Percentiles rank a stretch among this genome's conserved stretches.
Evolutionary conservation across 2,113 vertebrate species (phyloP).

Genomic region (Strigops habroptila): DNA sequence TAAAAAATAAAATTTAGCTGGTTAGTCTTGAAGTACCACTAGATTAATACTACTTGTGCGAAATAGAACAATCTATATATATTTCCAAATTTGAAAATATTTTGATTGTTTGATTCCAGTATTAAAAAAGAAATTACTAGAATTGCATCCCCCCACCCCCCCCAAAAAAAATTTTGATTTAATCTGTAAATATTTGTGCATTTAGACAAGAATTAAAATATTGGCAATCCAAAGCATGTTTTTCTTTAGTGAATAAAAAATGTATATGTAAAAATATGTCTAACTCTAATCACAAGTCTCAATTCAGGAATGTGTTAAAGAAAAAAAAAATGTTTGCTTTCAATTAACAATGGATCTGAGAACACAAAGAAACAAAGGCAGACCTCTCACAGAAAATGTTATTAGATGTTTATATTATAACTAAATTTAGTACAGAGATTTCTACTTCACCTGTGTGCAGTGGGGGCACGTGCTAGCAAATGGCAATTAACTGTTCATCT

Average conservation of each 20-base stretch:
- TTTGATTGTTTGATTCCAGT: not conserved
- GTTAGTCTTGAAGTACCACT: not conserved
- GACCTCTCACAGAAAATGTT: not conserved
- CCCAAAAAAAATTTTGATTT: not conserved
- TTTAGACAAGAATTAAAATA: not conserved
- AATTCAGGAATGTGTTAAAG: not conserved
- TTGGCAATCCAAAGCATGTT: not conserved
- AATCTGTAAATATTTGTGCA: not conserved
- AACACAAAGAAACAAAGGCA: not conserved
- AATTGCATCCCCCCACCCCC: not conserved
- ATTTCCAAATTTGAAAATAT: not conserved
- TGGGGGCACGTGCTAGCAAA: rapidly evolving
- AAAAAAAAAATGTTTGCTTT: not conserved
- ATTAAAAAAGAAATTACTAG: not conserved
- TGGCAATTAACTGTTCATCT: not conserved
- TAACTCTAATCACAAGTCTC: not conserved
- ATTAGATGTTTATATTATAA: not conserved
- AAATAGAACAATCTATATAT: not conserved
- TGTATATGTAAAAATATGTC: not conserved
- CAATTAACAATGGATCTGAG: not conserved
- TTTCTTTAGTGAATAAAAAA: not conserved
- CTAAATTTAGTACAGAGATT: not conserved
- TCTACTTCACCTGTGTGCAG: not conserved
- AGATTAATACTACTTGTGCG: not conserved
- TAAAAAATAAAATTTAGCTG: not conserved